Percentiles rank a stretch among this genome's conserved stretches.
phyloP scores from a whole-genome alignment of 2,797 vertebrate genomes.

The Poecilia velifera region DNA sequence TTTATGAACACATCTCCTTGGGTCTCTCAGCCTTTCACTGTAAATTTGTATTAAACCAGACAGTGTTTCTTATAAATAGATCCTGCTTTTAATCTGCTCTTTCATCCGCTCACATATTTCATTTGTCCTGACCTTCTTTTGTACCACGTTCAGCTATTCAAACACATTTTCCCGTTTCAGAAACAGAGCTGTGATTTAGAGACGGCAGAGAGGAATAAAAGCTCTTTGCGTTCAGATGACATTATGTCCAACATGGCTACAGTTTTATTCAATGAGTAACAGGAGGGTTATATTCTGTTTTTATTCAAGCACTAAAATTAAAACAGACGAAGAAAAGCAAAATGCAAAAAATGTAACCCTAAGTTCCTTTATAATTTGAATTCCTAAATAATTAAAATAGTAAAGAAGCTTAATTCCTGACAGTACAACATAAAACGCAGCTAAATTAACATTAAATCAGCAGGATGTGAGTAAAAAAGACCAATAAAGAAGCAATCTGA shows the following conservation, averaged over 20 bases:
- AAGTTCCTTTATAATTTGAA: background rate
- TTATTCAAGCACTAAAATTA: slow-evolving; percentile 3
- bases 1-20: background rate
- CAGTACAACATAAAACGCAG: background rate
- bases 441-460: background rate
- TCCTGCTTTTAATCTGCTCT: slow-evolving; percentile 19
- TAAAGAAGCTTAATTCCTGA: background rate
- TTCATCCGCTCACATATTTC: slow-evolving; percentile 13
- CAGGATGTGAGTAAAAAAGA: background rate
- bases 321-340: background rate
- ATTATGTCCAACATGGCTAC: background rate
- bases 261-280: background rate
- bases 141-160: slow-evolving; percentile 11
- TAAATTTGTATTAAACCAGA: slow-evolving; percentile 3
- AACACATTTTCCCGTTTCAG: slow-evolving; percentile 10
- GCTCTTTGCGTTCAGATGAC: background rate
- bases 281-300: background rate
- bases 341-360: background rate
- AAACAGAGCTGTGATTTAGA: slow-evolving; percentile 2
- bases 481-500: slow-evolving; percentile 2
- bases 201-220: slow-evolving; percentile 14
- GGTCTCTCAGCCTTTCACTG: slow-evolving; percentile 3
- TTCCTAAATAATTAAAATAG: background rate
- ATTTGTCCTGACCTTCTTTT: slow-evolving; percentile 9
- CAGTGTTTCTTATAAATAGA: background rate